Base-by-base conservation (phyloP, 2,797 vertebrate species). In the Morelia viridis region DNA sequence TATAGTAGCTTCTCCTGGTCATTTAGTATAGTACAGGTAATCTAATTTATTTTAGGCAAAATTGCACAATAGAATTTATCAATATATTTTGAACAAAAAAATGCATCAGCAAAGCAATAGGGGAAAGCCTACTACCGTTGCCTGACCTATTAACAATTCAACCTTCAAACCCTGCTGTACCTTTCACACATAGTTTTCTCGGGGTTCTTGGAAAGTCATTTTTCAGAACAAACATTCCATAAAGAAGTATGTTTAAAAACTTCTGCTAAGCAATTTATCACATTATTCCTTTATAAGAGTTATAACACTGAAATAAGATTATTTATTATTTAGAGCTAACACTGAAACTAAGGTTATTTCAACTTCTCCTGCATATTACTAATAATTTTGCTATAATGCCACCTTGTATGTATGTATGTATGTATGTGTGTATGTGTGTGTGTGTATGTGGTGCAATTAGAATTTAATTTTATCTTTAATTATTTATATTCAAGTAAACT, bases 401-500 rank as follows among this genome's bases (percentile, higher is more conserved):
- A 46, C 50, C 41, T 35, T 31, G 13, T 31, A 15, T 68, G 65
- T 31, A 10, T 64, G 2, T 80, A 35, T 31, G 13, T 31, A 15
- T 68, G 65, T 31, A 10, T 41, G 41, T 41, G 41, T 31, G 13
- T 31, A 15, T 68, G 65, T 68, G 65, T 31, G 17, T 64, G 2
- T 53, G 53, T 62, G 84, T 15, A 22, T 41, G 10, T 85, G 10
- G 28, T 53, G n/a, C 19, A 62, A 50, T 65, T 85, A 64, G 50
- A 53, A 83, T 90, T 65, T 90, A 9, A 80, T 28, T 24, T 88
- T 0, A 0, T 15, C 87, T 90, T 93, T 62, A 84, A 92, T 94
- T 17, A 31, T 88, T 94, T 86, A 91, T 28, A 57, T 89, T 93
- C 93, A 87, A 85, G 90, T 62, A 91, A 1, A 94, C 53, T 93